These are phyloP conservation scores for Oostethus manadensis DNA, from an alignment of 2,113 vertebrate species.

Conservation along the genomic window DNA sequence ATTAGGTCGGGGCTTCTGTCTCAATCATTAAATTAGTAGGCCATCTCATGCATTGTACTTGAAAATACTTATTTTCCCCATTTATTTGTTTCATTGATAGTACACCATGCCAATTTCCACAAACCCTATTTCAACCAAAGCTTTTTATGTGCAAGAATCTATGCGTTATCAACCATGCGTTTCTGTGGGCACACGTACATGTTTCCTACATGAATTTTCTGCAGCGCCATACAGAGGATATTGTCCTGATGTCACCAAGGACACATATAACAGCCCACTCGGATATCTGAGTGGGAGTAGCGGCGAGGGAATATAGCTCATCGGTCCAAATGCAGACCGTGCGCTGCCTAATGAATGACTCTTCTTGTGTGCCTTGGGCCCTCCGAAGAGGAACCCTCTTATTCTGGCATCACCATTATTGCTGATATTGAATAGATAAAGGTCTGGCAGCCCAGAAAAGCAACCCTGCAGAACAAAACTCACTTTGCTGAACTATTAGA, in stretches of 20 bases:
- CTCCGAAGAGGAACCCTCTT: constrained; percentile 12
- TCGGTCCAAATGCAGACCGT: constrained; percentile 19
- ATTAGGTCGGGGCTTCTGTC: too few species aligned
- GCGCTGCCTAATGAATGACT: constrained; percentile 21
- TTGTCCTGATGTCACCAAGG: constrained; percentile 34
- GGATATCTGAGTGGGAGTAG: constrained; percentile 21
- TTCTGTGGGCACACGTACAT: constrained; percentile 2
- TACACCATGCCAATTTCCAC: constrained; percentile 18
- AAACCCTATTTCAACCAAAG: constrained; percentile 6
- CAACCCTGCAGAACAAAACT: constrained; percentile 12
- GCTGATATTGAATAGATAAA: constrained; percentile 10
- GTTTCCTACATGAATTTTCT: constrained; percentile 33
- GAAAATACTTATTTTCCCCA: not conserved
- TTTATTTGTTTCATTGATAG: constrained; percentile 16
- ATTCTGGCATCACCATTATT: constrained; percentile 25
- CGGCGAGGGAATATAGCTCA: constrained; percentile 13
- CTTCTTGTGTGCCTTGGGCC: not conserved
- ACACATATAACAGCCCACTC: constrained; percentile 23
- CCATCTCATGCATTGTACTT: constrained; percentile 3
- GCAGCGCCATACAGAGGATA: constrained; percentile 24
- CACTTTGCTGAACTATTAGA: not conserved
- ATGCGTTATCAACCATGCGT: constrained; percentile 24
- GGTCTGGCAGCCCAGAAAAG: not conserved
- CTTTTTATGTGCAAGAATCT: constrained; percentile 22
- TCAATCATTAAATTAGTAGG: too few species aligned